Percentiles rank a stretch among this genome's conserved stretches.
These are phyloP conservation scores for Danionella dracula DNA, from an alignment of 2,797 vertebrate species.

Conservation along the genomic window DNA sequence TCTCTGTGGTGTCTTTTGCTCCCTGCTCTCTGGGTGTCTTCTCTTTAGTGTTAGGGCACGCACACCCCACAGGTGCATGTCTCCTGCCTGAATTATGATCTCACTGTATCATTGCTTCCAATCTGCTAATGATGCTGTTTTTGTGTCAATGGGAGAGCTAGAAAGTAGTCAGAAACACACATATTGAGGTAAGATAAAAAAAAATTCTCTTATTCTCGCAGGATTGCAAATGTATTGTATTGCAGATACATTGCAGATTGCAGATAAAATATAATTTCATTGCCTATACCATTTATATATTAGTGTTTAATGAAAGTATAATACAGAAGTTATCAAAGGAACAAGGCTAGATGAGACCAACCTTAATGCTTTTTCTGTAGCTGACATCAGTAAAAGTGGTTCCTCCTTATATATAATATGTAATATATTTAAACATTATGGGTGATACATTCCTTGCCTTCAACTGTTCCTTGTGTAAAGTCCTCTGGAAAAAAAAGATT, in stretches of 20 bases:
- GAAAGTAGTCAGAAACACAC: conserved; percentile 33
- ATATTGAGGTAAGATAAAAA: conserved; percentile 29
- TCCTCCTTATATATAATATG: too few relatives aligned
- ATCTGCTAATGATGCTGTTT: conserved; percentile 54
- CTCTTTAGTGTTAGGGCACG: conserved; percentile 46
- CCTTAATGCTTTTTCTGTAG: conserved; percentile 70
- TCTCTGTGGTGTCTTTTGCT: conserved; percentile 43
- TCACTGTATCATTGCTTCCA: conserved; percentile 43
- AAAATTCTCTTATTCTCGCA: conserved; percentile 28
- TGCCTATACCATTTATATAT: conserved; percentile 61
- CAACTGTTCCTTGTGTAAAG: too few relatives aligned
- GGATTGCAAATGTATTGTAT: conserved; percentile 33
- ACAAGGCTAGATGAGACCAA: conserved; percentile 60
- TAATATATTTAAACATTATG: too few relatives aligned
- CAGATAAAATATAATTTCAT: conserved; percentile 62
- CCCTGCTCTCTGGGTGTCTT: conserved; percentile 49
- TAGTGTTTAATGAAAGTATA: conserved; percentile 74
- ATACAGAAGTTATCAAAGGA: conserved; percentile 66
- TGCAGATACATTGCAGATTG: too few relatives aligned
- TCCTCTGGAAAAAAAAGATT: too few relatives aligned
- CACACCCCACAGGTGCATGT: conserved; percentile 48
- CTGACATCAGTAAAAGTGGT: too few relatives aligned
- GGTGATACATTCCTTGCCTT: too few relatives aligned
- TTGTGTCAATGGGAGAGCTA: conserved; percentile 55
- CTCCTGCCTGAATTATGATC: conserved; percentile 49